Conservation (phyloP, 2,888 invertebrate species). For the Hypsopygia costalis region DNA sequence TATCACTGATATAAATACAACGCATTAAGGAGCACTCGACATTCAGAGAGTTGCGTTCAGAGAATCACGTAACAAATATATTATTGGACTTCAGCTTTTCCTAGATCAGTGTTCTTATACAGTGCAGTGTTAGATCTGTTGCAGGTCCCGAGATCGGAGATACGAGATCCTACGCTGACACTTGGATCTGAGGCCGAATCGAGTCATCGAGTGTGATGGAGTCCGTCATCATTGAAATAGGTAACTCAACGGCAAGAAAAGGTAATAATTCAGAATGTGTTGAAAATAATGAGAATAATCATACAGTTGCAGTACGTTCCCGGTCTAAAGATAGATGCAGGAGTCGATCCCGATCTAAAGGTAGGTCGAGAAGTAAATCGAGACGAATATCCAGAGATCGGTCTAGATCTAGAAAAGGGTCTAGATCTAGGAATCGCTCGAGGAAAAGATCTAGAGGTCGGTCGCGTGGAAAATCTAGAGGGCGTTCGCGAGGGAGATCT, state of each 20-base stretch:
- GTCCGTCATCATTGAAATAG: background rate
- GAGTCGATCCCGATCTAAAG: background rate
- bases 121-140: background rate
- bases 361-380: background rate
- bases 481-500: conserved; percentile 8
- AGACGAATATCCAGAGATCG: background rate
- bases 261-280: background rate
- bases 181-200: too few species aligned
- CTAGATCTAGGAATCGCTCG: conserved; percentile 5
- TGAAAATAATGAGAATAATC: background rate
- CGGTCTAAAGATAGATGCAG: background rate
- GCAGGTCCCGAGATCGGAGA: background rate
- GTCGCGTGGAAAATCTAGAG: conserved; percentile 10
- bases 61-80: background rate
- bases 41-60: background rate
- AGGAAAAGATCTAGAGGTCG: conserved; percentile 3
- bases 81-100: background rate
- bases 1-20: conserved; percentile 1
- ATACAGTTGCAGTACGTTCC: background rate
- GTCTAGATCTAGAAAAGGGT: too few species aligned
- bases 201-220: too few species aligned
- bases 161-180: background rate
- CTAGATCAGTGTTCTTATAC: background rate
- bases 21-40: background rate
- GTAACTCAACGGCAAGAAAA: background rate